Percentiles rank a stretch among this genome's conserved stretches.
Conservation (phyloP, 2,797 vertebrate species). For the Sibirionetta formosa region DNA sequence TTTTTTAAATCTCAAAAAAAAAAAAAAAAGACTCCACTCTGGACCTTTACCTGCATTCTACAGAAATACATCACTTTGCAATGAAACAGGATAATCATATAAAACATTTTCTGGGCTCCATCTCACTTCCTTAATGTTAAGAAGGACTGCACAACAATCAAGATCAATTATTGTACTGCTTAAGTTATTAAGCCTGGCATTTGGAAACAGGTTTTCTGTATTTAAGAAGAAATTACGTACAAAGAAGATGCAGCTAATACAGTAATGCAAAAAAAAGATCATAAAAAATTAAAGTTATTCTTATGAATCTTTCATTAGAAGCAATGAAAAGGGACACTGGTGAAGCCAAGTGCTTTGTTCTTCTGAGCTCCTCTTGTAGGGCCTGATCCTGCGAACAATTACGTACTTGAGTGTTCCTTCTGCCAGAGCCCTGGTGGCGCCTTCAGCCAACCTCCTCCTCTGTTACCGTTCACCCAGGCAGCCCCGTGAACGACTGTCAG, state of each 20-base stretch:
- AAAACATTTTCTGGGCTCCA: conserved; percentile 22
- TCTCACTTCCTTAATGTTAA: conserved; percentile 25
- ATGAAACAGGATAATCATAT: neutral
- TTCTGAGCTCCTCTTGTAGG: conserved; percentile 76
- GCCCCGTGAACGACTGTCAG: conserved; percentile 46
- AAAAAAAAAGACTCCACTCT: neutral
- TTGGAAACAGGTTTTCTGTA: conserved; percentile 77
- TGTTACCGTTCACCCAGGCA: neutral
- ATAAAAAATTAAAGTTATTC: conserved; percentile 89
- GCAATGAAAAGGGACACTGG: conserved; percentile 84
- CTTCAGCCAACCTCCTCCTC: conserved; percentile 6
- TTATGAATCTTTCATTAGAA: conserved; percentile 90
- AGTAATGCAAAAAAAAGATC: conserved; percentile 81
- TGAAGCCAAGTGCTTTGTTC: conserved; percentile 83
- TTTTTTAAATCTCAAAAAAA: neutral
- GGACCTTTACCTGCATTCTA: neutral
- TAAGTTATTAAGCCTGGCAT: conserved; percentile 66
- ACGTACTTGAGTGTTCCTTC: conserved; percentile 47
- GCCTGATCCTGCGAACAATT: conserved; percentile 64
- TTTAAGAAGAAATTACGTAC: conserved; percentile 77
- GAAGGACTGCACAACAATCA: neutral
- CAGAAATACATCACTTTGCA: neutral
- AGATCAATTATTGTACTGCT: conserved; percentile 45
- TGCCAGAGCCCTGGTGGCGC: conserved; percentile 19
- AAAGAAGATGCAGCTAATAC: conserved; percentile 79